These are phyloP conservation scores for Oostethus manadensis DNA, from an alignment of 2,113 vertebrate genomes.

Conservation along the genomic window DNA sequence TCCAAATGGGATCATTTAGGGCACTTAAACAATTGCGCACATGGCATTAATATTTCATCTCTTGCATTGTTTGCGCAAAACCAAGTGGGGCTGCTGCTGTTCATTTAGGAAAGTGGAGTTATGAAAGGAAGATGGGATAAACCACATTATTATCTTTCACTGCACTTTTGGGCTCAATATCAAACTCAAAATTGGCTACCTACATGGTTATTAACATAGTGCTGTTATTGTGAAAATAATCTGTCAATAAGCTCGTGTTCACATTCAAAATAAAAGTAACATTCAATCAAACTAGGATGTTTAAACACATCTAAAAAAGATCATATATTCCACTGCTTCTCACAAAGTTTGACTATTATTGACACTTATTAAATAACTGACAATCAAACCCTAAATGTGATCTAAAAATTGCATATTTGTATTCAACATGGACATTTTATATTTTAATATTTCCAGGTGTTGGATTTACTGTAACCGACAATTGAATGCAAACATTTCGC, in stretches of 20 bases:
- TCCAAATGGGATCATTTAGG: conserved; percentile 85
- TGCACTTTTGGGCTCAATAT: not conserved
- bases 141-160: too few relatives aligned
- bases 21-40: conserved; percentile 84
- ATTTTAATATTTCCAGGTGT: not conserved
- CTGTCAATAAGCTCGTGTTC: too few relatives aligned
- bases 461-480: not conserved
- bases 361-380: not conserved
- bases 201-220: too few relatives aligned
- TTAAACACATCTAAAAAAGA: too few relatives aligned
- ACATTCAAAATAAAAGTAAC: conserved; percentile 56
- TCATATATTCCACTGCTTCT: not conserved
- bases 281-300: conserved; percentile 51
- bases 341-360: conserved; percentile 25
- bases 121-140: not conserved
- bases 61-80: conserved; percentile 72
- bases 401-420: not conserved
- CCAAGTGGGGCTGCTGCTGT: conserved; percentile 51
- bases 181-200: too few relatives aligned
- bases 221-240: too few relatives aligned
- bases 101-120: conserved; percentile 46
- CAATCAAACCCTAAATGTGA: not conserved
- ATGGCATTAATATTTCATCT: conserved; percentile 79
- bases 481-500: not conserved
- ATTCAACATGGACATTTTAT: not conserved